These are phyloP conservation scores for Caenorhabditis afra DNA, from an alignment of 2,888 invertebrate species.

Conservation along the genomic window DNA sequence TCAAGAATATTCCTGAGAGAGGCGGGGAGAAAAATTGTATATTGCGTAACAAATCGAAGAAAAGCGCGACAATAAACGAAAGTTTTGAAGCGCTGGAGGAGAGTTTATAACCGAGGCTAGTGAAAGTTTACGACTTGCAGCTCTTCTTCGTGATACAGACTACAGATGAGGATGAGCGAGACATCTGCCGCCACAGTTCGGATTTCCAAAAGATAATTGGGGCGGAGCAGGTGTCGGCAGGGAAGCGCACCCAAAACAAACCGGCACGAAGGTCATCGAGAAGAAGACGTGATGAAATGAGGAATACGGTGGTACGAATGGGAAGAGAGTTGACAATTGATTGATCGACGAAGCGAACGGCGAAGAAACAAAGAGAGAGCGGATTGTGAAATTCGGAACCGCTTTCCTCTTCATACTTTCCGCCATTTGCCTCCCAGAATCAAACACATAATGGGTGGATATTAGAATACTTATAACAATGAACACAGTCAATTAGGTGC, in stretches of 20 bases:
- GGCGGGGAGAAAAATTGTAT: conserved; percentile 15
- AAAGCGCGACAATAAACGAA: conserved; percentile 8
- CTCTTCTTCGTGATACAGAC: conserved; percentile 5
- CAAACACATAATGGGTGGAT: neutral
- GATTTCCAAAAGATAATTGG: conserved; percentile 49
- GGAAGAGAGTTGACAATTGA: neutral
- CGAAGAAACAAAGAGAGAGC: neutral
- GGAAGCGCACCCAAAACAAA: conserved; percentile 39
- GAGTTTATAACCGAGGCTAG: conserved; percentile 26
- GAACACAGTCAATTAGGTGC: conserved; percentile 20
- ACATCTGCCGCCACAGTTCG: conserved; percentile 39
- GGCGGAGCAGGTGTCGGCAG: conserved; percentile 45
- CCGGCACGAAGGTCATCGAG: conserved; percentile 23
- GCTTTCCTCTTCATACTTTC: neutral
- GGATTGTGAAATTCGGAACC: conserved; percentile 12
- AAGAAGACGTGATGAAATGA: conserved; percentile 21
- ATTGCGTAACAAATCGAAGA: conserved; percentile 49
- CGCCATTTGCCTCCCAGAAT: conserved; percentile 16
- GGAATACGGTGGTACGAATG: conserved; percentile 18
- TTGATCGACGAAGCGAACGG: neutral
- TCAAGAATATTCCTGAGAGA: conserved; percentile 12
- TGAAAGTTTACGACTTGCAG: conserved; percentile 41
- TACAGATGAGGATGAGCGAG: conserved; percentile 22
- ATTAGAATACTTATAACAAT: conserved; percentile 14
- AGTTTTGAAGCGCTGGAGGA: conserved; percentile 14